Base-by-base conservation (phyloP, 2,888 invertebrate genomes). In the Chrysotoxum bicinctum region DNA sequence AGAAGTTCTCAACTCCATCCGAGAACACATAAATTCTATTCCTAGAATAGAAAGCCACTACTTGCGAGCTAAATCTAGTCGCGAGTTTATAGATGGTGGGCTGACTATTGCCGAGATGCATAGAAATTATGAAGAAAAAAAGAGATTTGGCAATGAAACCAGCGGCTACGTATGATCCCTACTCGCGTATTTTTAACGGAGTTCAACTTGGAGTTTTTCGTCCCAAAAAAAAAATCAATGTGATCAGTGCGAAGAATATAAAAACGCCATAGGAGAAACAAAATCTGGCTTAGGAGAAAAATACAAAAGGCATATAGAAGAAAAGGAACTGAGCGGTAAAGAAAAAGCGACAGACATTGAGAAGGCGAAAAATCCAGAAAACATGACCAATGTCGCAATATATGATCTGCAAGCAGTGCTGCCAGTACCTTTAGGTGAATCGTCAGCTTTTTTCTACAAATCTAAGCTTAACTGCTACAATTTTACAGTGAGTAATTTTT, bases 81-180 rank as follows among this genome's bases (percentile, higher is more conserved):
- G 80, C 16, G 68, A 80, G 19, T 74, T 68, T 60, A 80, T 79
- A 43, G 80, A 80, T 74, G 68, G 74, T 64, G 68, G 68, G n/a
- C 35, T 74, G 50, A 48, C 66, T 52, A 72, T 78, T 72, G 70
- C 78, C 32, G 72, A 72, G 19, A 70, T 78, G 62, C 72, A 72
- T 60, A 37, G 54, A 54, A 54, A 64, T 43, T 73, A 73, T 62
- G 32, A 56, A 58, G 70, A 32, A 32, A 12, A 70, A 70, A 56
- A n/a, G 70, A 58, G 48, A 45, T 58, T 72, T 72, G 58, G 32
- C 56, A 72, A 48, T 45, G 45, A 72, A 72, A 72, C 56, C 56
- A 72, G 45, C 70, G 19, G 70, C 56, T 58, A 58, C 58, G 6
- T 58, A 72, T 58, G 37, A 68, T 23, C 37, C 37, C n/a, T 68